A percentile compares a stretch with the other conserved stretches of the same genome.
phyloP scores from a whole-genome alignment of 2,797 vertebrate species.

The Sebastes umbrosus region DNA sequence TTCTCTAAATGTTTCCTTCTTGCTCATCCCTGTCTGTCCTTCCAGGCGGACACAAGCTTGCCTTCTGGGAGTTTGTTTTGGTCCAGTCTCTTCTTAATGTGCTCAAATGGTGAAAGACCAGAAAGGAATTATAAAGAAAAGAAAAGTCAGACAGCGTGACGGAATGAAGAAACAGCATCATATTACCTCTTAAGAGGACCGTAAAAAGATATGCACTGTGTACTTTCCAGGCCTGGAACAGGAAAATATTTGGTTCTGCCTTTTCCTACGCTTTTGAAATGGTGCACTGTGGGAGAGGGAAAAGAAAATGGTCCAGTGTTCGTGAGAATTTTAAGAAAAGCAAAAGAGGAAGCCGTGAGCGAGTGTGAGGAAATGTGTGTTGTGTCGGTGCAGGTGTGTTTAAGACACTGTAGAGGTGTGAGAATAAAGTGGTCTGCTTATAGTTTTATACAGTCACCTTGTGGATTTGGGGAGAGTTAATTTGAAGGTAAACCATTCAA shows the following conservation, averaged over 20 bases:
- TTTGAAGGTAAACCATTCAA: not conserved
- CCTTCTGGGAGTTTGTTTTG: constrained; percentile 65
- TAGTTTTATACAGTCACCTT: no score
- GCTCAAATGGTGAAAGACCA: constrained; percentile 55
- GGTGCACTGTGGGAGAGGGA: constrained; percentile 29
- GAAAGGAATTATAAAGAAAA: constrained; percentile 62
- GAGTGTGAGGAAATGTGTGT: constrained; percentile 12
- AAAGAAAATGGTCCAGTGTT: constrained; percentile 25
- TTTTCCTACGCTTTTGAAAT: constrained; percentile 37
- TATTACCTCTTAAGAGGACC: constrained; percentile 65
- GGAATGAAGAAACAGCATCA: constrained; percentile 77
- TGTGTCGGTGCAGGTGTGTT: constrained; percentile 17
- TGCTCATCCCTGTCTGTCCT: constrained; percentile 45
- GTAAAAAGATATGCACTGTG: constrained; percentile 66
- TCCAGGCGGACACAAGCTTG: constrained; percentile 59
- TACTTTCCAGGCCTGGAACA: constrained; percentile 49
- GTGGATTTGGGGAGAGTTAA: no score
- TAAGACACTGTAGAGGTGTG: not conserved
- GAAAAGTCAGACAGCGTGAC: constrained; percentile 75
- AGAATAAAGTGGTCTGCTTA: not conserved
- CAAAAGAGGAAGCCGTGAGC: constrained; percentile 20
- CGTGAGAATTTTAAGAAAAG: constrained; percentile 15
- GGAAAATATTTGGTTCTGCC: constrained; percentile 53
- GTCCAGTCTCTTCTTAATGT: constrained; percentile 61
- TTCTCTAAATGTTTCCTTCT: constrained; percentile 24